Percentiles rank a stretch among this genome's conserved stretches.
Conservation (phyloP, 2,797 vertebrate genomes). For the Mormyrus proboscirostris region DNA sequence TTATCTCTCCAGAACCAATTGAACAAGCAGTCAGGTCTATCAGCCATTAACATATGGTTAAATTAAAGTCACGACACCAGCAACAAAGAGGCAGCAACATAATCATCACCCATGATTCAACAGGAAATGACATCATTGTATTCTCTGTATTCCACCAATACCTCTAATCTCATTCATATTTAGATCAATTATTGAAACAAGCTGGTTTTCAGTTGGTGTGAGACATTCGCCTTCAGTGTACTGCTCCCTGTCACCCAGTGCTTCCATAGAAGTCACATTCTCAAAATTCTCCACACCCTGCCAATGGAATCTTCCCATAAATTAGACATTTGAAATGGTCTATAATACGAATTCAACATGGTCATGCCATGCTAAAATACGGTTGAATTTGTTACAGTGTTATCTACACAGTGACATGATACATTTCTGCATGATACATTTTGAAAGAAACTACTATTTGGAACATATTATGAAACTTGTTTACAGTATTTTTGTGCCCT, state of each 20-base stretch:
- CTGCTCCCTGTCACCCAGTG: not conserved
- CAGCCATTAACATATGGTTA: not conserved
- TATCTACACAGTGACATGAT: not conserved
- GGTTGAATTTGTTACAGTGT: not conserved
- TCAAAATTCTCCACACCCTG: not conserved
- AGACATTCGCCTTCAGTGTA: not conserved
- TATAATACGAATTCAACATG: not conserved
- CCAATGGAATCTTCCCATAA: slow-evolving; percentile 2
- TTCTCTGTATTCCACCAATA: not conserved
- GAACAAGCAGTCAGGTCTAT: not conserved
- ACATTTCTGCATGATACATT: not conserved
- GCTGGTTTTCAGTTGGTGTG: not conserved
- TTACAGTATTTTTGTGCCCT: not conserved
- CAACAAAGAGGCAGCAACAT: not conserved
- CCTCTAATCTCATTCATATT: not conserved
- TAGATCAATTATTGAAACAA: not conserved
- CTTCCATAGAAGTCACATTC: not conserved
- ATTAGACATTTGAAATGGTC: slow-evolving; percentile 1
- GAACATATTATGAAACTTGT: not conserved
- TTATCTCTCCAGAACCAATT: not conserved
- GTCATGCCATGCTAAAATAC: not conserved
- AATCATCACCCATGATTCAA: not conserved
- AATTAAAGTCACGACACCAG: not conserved
- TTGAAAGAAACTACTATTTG: not conserved
- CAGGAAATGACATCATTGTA: not conserved